Evolutionary conservation across 2,888 invertebrate genomes (phyloP).

Genomic region (Monopis laevigella): DNA sequence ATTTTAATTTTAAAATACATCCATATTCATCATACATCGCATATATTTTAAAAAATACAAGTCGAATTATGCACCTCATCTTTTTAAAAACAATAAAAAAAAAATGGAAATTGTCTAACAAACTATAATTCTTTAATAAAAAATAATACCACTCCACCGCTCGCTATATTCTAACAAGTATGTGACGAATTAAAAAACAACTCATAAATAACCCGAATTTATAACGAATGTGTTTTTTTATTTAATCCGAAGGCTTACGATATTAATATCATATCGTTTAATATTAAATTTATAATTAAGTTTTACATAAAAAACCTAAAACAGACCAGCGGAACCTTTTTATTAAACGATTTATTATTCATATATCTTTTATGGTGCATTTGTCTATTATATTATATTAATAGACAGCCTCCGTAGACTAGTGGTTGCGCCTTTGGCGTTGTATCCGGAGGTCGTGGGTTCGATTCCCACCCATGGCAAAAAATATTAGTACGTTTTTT

Average conservation of each 20-base stretch:
- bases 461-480: too few species aligned
- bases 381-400: slow-evolving; percentile 45
- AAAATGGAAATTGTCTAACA: too few species aligned
- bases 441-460: too few species aligned
- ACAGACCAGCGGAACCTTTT: slow-evolving; percentile 38
- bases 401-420: too few species aligned
- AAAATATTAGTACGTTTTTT: too few species aligned
- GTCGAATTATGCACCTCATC: too few species aligned
- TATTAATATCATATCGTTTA: slow-evolving; percentile 57
- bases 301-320: slow-evolving; percentile 50
- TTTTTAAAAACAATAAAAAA: too few species aligned
- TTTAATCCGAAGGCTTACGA: slow-evolving; percentile 44
- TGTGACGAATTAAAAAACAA: slow-evolving; percentile 45
- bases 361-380: slow-evolving; percentile 42
- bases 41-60: too few species aligned
- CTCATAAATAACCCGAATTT: slow-evolving; percentile 56
- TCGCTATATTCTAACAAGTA: slow-evolving; percentile 21
- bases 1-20: too few species aligned
- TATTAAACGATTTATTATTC: slow-evolving; percentile 48
- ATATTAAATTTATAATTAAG: slow-evolving; percentile 61
- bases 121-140: too few species aligned
- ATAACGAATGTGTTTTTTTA: slow-evolving; percentile 33
- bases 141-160: slow-evolving; percentile 16
- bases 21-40: too few species aligned
- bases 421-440: too few species aligned